A percentile compares a stretch with the other conserved stretches of the same genome.
Evolutionary conservation across 2,113 vertebrate genomes (phyloP).

Genomic region (Saguinus midas): DNA sequence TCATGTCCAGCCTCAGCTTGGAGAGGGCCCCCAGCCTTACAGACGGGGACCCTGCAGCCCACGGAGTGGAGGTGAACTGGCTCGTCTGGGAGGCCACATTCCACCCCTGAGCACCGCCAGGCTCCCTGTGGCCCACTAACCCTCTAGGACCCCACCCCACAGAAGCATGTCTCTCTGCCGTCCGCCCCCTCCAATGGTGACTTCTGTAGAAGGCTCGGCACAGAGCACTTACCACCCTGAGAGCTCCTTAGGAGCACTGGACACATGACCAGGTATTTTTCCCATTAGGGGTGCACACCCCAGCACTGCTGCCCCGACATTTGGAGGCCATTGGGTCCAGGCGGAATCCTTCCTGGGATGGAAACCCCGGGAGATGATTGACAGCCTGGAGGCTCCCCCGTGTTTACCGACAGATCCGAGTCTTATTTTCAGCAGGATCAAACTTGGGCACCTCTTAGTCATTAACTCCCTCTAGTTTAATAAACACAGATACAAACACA

Average conservation of each 20-base stretch:
- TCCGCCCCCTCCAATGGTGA: fast-evolving
- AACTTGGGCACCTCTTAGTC: constrained; percentile 24
- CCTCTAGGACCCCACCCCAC: not conserved
- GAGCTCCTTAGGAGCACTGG: fast-evolving
- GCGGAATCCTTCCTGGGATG: not conserved
- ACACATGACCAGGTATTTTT: fast-evolving
- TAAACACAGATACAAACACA: not conserved
- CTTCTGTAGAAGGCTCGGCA: not conserved
- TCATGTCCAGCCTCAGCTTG: fast-evolving
- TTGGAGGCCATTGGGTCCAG: not conserved
- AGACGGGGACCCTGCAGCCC: fast-evolving
- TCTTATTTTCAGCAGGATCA: constrained; percentile 45
- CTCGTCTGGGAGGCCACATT: not conserved
- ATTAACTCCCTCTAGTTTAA: not conserved
- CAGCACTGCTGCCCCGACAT: not conserved
- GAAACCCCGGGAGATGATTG: not conserved
- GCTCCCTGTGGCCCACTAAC: not conserved
- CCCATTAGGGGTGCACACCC: not conserved
- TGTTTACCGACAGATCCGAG: constrained; percentile 10
- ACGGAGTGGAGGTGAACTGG: fast-evolving
- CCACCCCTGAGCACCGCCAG: not conserved
- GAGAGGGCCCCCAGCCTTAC: not conserved
- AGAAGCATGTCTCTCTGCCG: not conserved
- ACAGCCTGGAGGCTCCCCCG: not conserved
- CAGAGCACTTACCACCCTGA: not conserved